Percentiles rank a stretch among this genome's conserved stretches.
Conservation (phyloP, 2,113 vertebrate species). For the Trematocara stigmaticum region DNA sequence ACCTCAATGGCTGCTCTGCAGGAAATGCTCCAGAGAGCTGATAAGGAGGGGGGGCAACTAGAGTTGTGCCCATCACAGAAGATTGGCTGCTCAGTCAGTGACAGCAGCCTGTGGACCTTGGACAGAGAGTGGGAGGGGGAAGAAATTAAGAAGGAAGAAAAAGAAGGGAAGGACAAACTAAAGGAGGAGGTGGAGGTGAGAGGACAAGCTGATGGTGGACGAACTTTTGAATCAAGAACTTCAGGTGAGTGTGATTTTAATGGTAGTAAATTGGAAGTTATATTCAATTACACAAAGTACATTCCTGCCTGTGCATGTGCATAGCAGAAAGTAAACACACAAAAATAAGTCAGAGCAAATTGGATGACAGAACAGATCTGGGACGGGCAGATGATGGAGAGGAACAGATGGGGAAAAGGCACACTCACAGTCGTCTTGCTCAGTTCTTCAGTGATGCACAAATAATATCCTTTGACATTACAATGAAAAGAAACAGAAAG, state of each 20-base stretch:
- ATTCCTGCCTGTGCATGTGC: not conserved
- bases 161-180: conserved; percentile 30
- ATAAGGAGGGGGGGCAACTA: conserved; percentile 60
- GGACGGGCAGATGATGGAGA: not conserved
- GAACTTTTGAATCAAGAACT: conserved; percentile 65
- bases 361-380: not conserved
- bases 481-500: not conserved
- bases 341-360: not conserved
- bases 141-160: conserved; percentile 18
- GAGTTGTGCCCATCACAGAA: conserved; percentile 50
- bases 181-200: conserved; percentile 59
- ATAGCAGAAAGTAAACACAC: not conserved
- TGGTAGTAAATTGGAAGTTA: not conserved
- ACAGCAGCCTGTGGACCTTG: conserved; percentile 51
- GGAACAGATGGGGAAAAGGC: not conserved
- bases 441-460: conserved; percentile 4
- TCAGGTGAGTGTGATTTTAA: conserved; percentile 59
- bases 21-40: conserved; percentile 79
- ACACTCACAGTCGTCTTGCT: not conserved
- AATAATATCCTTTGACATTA: not conserved
- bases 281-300: not conserved
- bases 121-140: conserved; percentile 48
- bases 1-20: conserved; percentile 77
- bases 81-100: conserved; percentile 57
- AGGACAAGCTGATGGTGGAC: conserved; percentile 74